These are phyloP conservation scores for Donacobius atricapilla DNA, from an alignment of 2,113 vertebrate genomes.

Conservation along the genomic window DNA sequence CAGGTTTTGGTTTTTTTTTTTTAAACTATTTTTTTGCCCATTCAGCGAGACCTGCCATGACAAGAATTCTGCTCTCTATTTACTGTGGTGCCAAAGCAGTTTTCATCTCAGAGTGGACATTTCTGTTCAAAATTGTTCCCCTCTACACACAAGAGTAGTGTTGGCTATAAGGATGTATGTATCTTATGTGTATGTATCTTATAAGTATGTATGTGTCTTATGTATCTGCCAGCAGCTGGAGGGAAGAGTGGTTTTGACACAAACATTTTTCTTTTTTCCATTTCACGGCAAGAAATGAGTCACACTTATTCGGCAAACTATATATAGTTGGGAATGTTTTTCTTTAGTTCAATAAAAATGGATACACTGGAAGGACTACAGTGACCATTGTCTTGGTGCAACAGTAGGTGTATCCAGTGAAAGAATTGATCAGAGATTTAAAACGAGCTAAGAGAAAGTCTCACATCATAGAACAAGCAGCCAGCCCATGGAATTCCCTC, in stretches of 20 bases:
- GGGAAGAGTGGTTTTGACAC: neutral
- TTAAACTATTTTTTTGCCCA: neutral
- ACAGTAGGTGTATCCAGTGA: neutral
- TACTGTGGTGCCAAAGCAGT: neutral
- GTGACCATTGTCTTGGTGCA: neutral
- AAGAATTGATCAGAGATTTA: neutral
- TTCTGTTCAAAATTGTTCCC: neutral
- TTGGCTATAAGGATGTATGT: too few relatives aligned
- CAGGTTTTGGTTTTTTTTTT: rapidly evolving
- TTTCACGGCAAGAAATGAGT: neutral
- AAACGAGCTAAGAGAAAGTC: neutral
- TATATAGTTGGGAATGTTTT: too few relatives aligned
- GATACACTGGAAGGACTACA: neutral
- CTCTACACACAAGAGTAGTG: neutral
- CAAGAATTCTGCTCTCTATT: neutral
- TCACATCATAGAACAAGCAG: neutral
- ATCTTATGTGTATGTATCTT: too few relatives aligned
- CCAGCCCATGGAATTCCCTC: neutral
- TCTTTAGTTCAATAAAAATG: neutral
- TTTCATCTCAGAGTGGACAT: neutral
- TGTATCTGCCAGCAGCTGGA: neutral
- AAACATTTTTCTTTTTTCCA: neutral
- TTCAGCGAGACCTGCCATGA: neutral
- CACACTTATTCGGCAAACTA: neutral
- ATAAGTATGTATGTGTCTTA: too few relatives aligned